These are phyloP conservation scores for Platysteira castanea DNA, from an alignment of 2,113 vertebrate species.

Conservation along the genomic window DNA sequence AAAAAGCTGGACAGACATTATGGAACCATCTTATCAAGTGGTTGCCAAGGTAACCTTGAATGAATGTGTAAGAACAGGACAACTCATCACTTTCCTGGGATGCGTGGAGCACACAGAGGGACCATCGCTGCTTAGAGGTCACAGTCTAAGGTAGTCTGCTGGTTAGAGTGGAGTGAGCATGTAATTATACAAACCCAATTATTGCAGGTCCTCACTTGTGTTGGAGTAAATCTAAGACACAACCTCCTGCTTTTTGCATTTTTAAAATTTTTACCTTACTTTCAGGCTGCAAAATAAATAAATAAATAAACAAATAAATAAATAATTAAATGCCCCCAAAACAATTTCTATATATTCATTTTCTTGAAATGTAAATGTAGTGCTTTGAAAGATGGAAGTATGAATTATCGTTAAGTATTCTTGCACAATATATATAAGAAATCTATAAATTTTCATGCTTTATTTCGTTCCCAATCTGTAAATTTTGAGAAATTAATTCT, in stretches of 20 bases:
- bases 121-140: conserved; percentile 1
- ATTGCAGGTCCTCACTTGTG: neutral
- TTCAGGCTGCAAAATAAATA: neutral
- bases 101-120: neutral
- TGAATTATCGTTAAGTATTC: neutral
- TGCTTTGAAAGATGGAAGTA: neutral
- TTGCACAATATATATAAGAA: neutral
- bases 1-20: neutral
- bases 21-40: conserved; percentile 29
- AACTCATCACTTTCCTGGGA: neutral
- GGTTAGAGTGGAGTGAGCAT: neutral
- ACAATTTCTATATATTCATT: neutral
- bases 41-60: conserved; percentile 46
- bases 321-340: neutral
- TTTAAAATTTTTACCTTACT: neutral
- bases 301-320: neutral
- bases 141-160: neutral
- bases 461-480: neutral
- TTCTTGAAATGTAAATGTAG: neutral
- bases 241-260: neutral
- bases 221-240: neutral
- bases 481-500: neutral
- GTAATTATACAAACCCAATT: neutral
- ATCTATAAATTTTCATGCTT: neutral
- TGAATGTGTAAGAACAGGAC: neutral